Evolutionary conservation across 1,140 invertebrate species (phyloP), one percentile per base, ranked within the genome.

Genomic region (Rhopalosiphum maidis): DNA sequence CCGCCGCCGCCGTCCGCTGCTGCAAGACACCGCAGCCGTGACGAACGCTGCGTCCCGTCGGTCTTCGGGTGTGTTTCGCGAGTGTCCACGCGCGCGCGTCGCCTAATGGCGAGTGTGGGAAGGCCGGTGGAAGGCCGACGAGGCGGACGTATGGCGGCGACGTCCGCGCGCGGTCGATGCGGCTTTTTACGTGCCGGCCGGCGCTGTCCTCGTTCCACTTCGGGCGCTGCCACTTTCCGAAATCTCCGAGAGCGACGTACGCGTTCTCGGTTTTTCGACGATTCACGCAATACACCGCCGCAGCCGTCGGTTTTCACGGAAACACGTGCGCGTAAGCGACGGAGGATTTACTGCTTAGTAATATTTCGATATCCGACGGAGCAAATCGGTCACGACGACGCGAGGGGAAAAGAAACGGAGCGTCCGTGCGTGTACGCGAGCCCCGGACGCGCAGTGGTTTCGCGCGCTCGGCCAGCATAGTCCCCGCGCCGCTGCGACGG

Each of bases 131-230:
- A n/a, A 87, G 43, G 86, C 48, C 30, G 43, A 87, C 48, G 8
- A 46, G 83, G 48, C 21, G 86, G 30, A 35, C 86, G 15, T 15
- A 18, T 30, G 43, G 11, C 6, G 30, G 15, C 55, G 23, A 11
- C 85, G 30, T 21, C 48, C 41, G 41, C 41, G 41, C 83, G 83
- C 41, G 25, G 46, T 48, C 23, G 25, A n/a, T 11, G n/a, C 35
- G 35, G 48, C 48, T 90, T 54, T 48, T n/a, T n/a, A 30, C 30
- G 37, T 15, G 85, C 30, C 46, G 30, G 51, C 37, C 22, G 18
- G 43, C 15, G 18, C 46, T 48, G 88, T 60, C 88, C 88, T 90
- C 88, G 88, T 90, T 90, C 88, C 88, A 90, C 88, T 90, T 90
- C 51, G 88, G 35, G 82, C 35, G n/a, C 77, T 8, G 60, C 60